Base-by-base conservation (phyloP, 2,113 vertebrate species). In the Mirounga angustirostris region DNA sequence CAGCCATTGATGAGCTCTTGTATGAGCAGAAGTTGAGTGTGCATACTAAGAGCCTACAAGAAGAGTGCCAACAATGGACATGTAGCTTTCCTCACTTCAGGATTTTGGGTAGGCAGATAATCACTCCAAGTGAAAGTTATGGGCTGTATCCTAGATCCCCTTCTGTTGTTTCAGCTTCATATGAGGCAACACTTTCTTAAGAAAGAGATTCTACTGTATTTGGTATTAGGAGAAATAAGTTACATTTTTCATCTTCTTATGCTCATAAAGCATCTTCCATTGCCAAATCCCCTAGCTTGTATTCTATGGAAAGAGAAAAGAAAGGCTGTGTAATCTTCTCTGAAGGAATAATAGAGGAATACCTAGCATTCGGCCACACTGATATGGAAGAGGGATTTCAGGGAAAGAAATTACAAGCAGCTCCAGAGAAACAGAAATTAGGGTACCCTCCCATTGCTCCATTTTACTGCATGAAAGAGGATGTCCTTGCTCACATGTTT, bases 61-160 rank as follows among this genome's bases (percentile, higher is more conserved):
- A 99, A 61, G 99, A 99, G 98, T 99, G 99, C 97, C 99, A 99
- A 85, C 99, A 99, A 97, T 99, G 99, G 99, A 99, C 99, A 58
- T 98, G 98, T 54, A 98, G 98, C 93, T 99, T 99, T 94, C 99
- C 99, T 97, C 99, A 99, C 96, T 99, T 99, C 96, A 99, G 99
- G 97, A 99, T 99, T 94, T 97, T 99, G 97, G 99, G 99, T 74
- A 99, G 98, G 95, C 99, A 99, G 99, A 90, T 99, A 97, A 98
- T 99, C 94, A 98, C 98, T 90, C 99, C 98, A 46, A 99, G 99
- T 88, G 99, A 99, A 98, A 99, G 99, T 85, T 99, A 99, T 52
- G 98, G 98, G 95, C 99, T 99, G 98, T 99, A 99, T 91, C 98
- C 99, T 7, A 98, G 98, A n/a, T 99, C 98, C 50, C 97, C 98